phyloP scores from a whole-genome alignment of 2,113 vertebrate genomes.

The Calyptommatus sinebrachiatus region DNA sequence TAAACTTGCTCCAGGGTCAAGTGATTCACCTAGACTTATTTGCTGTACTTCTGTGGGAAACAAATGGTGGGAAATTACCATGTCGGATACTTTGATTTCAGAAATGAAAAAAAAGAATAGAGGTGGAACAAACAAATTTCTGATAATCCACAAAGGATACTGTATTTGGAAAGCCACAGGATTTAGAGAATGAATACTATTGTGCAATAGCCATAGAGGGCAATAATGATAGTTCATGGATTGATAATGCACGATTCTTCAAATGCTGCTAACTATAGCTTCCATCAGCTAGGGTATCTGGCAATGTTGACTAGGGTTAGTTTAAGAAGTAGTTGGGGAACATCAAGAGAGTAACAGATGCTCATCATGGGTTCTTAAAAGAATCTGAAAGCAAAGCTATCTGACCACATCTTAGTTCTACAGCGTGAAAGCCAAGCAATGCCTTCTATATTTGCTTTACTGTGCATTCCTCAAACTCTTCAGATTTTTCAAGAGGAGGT shows the following conservation, averaged over 20 bases:
- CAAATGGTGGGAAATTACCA: neutral
- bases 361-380: neutral
- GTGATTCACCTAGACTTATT: too few relatives aligned
- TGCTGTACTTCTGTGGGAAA: neutral
- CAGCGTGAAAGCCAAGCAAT: neutral
- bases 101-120: neutral
- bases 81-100: neutral
- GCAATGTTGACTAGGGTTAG: too few relatives aligned
- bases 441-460: constrained; percentile 7
- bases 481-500: neutral
- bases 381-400: neutral
- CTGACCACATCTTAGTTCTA: constrained; percentile 1
- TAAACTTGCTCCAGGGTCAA: neutral
- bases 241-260: too few relatives aligned
- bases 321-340: too few relatives aligned
- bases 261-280: too few relatives aligned
- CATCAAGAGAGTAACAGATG: too few relatives aligned
- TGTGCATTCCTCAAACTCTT: neutral
- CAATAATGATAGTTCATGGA: too few relatives aligned
- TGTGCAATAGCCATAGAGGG: neutral
- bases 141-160: neutral
- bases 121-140: neutral
- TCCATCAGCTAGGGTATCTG: too few relatives aligned
- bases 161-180: neutral
- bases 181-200: neutral